A percentile compares a stretch with the other conserved stretches of the same genome.
Conservation (phyloP, 2,797 vertebrate genomes). For the Tragelaphus eurycerus region DNA sequence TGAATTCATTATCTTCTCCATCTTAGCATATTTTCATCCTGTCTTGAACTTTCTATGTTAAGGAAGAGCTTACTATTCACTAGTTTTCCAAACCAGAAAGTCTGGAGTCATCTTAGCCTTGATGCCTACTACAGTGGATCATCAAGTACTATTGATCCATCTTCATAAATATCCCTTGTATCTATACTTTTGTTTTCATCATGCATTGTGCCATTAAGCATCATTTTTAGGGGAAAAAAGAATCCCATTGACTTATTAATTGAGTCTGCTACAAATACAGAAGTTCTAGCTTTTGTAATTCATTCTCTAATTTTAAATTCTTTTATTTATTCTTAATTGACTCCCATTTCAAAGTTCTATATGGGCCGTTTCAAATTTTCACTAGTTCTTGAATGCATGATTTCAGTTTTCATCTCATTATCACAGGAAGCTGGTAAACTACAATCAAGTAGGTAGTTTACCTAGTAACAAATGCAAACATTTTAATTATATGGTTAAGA, state of each 20-base stretch:
- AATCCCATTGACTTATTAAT: background rate
- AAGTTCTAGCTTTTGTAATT: background rate
- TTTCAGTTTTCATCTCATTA: background rate
- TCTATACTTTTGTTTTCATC: background rate
- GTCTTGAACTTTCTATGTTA: background rate
- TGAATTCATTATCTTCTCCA: background rate
- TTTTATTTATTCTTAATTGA: background rate
- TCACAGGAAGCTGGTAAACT: background rate
- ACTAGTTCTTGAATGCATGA: background rate
- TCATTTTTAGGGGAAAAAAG: background rate
- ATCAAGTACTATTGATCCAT: background rate
- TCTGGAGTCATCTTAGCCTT: background rate
- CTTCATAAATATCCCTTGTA: background rate
- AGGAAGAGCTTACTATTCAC: background rate
- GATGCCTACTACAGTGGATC: background rate
- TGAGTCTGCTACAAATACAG: background rate
- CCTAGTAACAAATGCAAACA: slow-evolving; percentile 11
- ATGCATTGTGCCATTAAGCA: background rate
- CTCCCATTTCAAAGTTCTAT: background rate
- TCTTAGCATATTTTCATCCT: background rate
- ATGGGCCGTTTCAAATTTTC: background rate
- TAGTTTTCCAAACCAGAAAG: background rate
- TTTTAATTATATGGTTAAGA: slow-evolving; percentile 14
- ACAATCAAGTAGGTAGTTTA: background rate
- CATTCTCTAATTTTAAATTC: background rate